phyloP scores from a whole-genome alignment of 2,113 vertebrate genomes.

The Melanotaenia duboulayi region DNA sequence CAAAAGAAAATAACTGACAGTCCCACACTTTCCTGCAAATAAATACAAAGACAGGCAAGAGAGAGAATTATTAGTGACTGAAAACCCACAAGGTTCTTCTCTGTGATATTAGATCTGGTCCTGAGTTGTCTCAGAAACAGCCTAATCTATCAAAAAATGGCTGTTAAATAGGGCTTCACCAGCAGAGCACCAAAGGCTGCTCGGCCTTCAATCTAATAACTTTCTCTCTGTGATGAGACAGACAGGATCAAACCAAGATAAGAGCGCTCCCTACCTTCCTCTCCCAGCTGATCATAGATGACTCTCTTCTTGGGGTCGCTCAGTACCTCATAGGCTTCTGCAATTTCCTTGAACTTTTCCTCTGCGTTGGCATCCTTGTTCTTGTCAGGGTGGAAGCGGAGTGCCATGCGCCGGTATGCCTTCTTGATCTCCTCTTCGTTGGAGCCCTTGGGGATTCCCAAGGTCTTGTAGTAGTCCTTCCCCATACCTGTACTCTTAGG shows the following conservation, averaged over 20 bases:
- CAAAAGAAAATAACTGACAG: slow-evolving; percentile 28
- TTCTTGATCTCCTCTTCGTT: slow-evolving; percentile 99
- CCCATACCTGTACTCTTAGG: slow-evolving; percentile 85
- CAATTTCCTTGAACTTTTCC: slow-evolving; percentile 98
- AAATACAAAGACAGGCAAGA: slow-evolving; percentile 25
- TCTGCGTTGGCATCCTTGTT: slow-evolving; percentile 95
- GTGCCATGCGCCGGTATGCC: slow-evolving; percentile 96
- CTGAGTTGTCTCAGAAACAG: slow-evolving; percentile 51
- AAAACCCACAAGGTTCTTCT: slow-evolving; percentile 18
- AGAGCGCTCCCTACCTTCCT: slow-evolving; percentile 88
- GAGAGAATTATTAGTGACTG: slow-evolving; percentile 35
- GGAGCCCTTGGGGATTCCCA: slow-evolving; percentile 92
- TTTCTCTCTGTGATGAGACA: slow-evolving; percentile 21
- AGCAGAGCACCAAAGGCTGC: background rate
- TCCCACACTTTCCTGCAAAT: slow-evolving; percentile 21
- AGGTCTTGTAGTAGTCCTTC: slow-evolving; percentile 98
- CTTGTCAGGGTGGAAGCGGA: slow-evolving; percentile 98
- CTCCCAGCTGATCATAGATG: slow-evolving; percentile 95
- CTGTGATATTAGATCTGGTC: slow-evolving; percentile 44
- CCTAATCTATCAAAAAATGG: slow-evolving; percentile 50
- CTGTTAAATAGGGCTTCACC: slow-evolving; percentile 23
- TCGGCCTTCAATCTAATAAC: slow-evolving; percentile 26
- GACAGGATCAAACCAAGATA: background rate
- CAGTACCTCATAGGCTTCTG: slow-evolving; percentile 97
- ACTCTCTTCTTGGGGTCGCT: slow-evolving; percentile 97